Base-by-base conservation (phyloP, 2,888 invertebrate species). In the Nasonia oneida region DNA sequence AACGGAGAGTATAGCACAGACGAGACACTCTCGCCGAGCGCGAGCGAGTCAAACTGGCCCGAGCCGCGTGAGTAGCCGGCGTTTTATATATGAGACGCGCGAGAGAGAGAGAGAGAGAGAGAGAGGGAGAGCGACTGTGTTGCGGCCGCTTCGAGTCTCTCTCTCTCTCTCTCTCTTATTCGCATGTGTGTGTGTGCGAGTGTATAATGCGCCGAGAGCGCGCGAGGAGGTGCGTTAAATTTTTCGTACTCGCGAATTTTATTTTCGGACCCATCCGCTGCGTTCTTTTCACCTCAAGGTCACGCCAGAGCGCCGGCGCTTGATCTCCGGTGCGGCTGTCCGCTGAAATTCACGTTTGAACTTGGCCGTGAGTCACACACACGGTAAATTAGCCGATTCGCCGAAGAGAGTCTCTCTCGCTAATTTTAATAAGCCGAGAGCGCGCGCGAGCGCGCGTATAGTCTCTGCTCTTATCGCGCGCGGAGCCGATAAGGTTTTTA, bases 1-100 rank as follows among this genome's bases (percentile, higher is more conserved):
- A 12, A 47, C 47, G 47, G 42, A 47, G 29, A 29, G 29, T 29
- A 29, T 29, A 29, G 29, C 29, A 29, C 29, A 29, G 12, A 47
- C 47, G 47, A 47, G 47, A 47, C 89, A 89, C 90, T 90, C 90
- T 88, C 91, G 90, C 89, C 89, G 90, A 88, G 89, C 91, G 90
- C 91, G 89, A 90, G 91, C 92, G 89, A 91, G 89, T 89, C 86
- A 87, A 90, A 92, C 92, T 92, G 92, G 91, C 90, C 90, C 89
- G 90, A 89, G 87, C 89, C 89, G 90, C 90, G 91, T 91, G 90
- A 90, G 88, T 90, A 89, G 88, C 89, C 89, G 88, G 88, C 90
- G 91, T 91, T 92, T 92, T 92, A 92, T 92, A 90, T 81, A 81
- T 83, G 74, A 47, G 73, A 78, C 70, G 70, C 15, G 37, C 18